Evolutionary conservation across 2,797 vertebrate species (phyloP), one percentile per base, ranked within the genome.

Genomic region (Anas flavirostris): DNA sequence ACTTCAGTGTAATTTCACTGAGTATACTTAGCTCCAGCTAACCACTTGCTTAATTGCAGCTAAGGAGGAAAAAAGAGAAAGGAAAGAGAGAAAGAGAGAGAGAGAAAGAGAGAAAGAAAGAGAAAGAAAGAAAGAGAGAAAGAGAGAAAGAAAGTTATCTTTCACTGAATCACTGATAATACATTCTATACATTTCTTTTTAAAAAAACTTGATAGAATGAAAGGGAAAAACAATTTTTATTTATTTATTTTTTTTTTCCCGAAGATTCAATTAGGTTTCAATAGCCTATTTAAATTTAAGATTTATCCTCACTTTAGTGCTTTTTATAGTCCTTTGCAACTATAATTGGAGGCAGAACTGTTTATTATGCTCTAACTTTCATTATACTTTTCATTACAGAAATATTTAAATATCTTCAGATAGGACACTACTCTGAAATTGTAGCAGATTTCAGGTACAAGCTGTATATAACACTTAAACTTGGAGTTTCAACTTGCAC

Each of bases 241-340:
- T 37, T 37, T 37, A 10, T 37, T 37, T 37, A 10, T 37, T 37
- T 37, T 37, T 60, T 37, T 31, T 25, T 39, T n/a, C 19, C 9
- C 9, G 44, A 52, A 35, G 9, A 6, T 50, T 13, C 33, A 77
- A 59, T 82, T 94, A 91, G 13, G 5, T 78, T 88, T 85, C 46
- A 83, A 44, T 55, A 70, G 16, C 10, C 55, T 50, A 73, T 93
- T 92, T 93, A 85, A 88, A 92, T 83, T 60, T n/a, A 90, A 73
- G 39, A 90, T 86, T 78, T 86, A 44, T 64, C 22, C 12, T 86
- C 55, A 60, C 16, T 73, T 53, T 90, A 10, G 5, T 80, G 17
- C 67, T 90, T 82, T 72, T 33, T 64, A 17, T 85, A 93, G 60
- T 44, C 22, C 70, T 26, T 88, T 84, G 53, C 59, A 92, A 53